phyloP scores from a whole-genome alignment of 2,888 invertebrate genomes.

The Orthosia incerta region DNA sequence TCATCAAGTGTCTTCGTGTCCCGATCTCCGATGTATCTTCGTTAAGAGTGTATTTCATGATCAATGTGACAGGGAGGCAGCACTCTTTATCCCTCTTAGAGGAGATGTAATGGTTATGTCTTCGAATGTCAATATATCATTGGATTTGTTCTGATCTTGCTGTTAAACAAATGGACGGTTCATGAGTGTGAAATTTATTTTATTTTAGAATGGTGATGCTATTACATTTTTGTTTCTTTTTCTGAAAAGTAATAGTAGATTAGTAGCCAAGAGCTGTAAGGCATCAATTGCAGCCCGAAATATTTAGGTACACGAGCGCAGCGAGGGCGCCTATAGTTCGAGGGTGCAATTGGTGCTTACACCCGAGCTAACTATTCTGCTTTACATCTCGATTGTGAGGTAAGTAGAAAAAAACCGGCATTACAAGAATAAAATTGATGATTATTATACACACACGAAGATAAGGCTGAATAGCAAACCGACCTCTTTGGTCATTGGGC shows the following conservation, averaged over 20 bases:
- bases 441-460: too few species aligned
- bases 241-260: background rate
- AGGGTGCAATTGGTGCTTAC: too few species aligned
- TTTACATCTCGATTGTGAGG: too few species aligned
- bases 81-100: background rate
- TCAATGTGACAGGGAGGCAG: conserved; percentile 21
- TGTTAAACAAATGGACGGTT: conserved; percentile 16
- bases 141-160: background rate
- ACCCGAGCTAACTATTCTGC: too few species aligned
- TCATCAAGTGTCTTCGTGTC: conserved; percentile 9
- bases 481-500: too few species aligned
- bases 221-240: background rate
- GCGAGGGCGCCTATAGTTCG: too few species aligned
- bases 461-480: too few species aligned
- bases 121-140: conserved; percentile 25
- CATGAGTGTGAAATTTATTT: conserved; percentile 10
- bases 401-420: too few species aligned
- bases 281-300: too few species aligned
- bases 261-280: too few species aligned
- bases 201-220: background rate
- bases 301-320: too few species aligned
- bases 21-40: conserved; percentile 39
- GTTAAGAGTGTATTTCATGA: conserved; percentile 28
- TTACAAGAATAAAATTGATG: too few species aligned
- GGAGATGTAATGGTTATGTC: background rate